Evolutionary conservation across 2,888 invertebrate genomes (phyloP).

Genomic region (Orthosia incerta): DNA sequence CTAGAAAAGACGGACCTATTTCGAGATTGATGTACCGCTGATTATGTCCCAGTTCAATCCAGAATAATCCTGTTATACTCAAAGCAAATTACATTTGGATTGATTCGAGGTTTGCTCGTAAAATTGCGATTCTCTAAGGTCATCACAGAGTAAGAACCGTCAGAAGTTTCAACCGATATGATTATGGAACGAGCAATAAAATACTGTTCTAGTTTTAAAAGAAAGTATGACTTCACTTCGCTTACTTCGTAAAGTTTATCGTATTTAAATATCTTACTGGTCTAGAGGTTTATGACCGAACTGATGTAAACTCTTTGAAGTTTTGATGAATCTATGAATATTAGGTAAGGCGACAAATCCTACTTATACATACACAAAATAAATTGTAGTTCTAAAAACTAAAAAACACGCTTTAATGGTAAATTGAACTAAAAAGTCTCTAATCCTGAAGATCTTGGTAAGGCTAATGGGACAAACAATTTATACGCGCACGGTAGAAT

Average conservation of each 20-base stretch:
- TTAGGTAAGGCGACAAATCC: too few relatives aligned
- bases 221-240: not conserved
- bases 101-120: conserved; percentile 48
- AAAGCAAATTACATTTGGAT: conserved; percentile 58
- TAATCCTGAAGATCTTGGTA: too few relatives aligned
- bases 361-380: too few relatives aligned
- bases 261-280: not conserved
- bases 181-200: conserved; percentile 8
- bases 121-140: conserved; percentile 57
- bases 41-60: conserved; percentile 36
- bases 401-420: too few relatives aligned
- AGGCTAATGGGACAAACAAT: too few relatives aligned
- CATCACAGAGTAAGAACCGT: conserved; percentile 1
- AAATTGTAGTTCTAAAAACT: too few relatives aligned
- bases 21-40: conserved; percentile 47
- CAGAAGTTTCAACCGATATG: conserved; percentile 37
- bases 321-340: too few relatives aligned
- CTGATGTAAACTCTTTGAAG: not conserved
- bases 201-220: not conserved
- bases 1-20: conserved; percentile 13
- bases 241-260: not conserved
- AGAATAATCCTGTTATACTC: conserved; percentile 52
- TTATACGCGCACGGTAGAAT: too few relatives aligned
- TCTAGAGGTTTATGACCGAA: not conserved
- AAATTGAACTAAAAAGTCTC: too few relatives aligned